Conservation (phyloP, 2,797 vertebrate genomes). For the Coregonus suidteri region DNA sequence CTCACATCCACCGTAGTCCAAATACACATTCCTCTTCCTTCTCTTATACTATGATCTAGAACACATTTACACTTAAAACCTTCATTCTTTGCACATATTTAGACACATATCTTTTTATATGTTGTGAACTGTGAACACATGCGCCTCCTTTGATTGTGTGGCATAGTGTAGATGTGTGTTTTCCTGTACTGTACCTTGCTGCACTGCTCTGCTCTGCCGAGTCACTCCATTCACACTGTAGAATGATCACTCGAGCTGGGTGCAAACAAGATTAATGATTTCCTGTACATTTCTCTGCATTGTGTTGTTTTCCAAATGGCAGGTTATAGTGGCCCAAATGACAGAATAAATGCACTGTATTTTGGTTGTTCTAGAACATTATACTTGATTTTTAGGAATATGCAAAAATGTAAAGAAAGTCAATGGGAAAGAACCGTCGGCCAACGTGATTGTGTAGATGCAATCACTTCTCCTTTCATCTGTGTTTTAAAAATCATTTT, state of each 20-base stretch:
- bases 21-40: conserved; percentile 22
- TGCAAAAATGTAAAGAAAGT: not conserved
- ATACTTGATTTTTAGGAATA: conserved; percentile 3
- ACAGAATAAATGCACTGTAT: conserved; percentile 10
- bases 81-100: conserved; percentile 20
- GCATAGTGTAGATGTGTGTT: conserved; percentile 22
- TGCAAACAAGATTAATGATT: conserved; percentile 22
- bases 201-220: conserved; percentile 14
- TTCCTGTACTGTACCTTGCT: conserved; percentile 25
- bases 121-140: conserved; percentile 29
- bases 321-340: conserved; percentile 15
- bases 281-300: conserved; percentile 1
- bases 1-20: conserved; percentile 10
- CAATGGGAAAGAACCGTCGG: conserved; percentile 15
- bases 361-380: not conserved
- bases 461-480: not conserved
- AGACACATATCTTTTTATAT: not conserved
- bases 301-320: conserved; percentile 6
- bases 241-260: conserved; percentile 18
- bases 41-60: conserved; percentile 14
- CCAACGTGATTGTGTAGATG: conserved; percentile 22
- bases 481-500: conserved; percentile 17
- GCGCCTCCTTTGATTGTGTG: conserved; percentile 19
- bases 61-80: conserved; percentile 18
- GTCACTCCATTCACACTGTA: conserved; percentile 6